phyloP scores from a whole-genome alignment of 2,113 vertebrate genomes.

The Hylia prasina region DNA sequence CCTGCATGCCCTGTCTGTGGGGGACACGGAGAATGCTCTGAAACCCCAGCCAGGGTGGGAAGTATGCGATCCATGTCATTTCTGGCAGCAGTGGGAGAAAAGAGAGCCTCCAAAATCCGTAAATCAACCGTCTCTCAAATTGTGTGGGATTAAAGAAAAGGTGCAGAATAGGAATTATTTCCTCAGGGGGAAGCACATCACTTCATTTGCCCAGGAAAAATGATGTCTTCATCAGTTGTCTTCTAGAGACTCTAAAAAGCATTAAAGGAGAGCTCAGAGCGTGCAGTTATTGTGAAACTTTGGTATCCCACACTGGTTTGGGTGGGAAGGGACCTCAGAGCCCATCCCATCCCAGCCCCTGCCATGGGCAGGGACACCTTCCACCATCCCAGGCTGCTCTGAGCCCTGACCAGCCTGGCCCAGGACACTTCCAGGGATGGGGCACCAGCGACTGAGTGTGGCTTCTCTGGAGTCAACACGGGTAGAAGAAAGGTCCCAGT shows the following conservation, averaged over 20 bases:
- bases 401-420: rapidly evolving
- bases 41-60: neutral
- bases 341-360: neutral
- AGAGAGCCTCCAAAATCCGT: neutral
- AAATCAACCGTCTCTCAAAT: neutral
- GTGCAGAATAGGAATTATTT: neutral
- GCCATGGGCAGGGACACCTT: neutral
- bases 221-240: neutral
- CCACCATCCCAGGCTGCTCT: neutral
- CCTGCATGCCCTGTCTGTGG: rapidly evolving
- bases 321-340: neutral
- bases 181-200: neutral
- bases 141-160: neutral
- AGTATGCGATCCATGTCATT: rapidly evolving
- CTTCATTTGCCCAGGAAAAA: neutral
- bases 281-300: neutral
- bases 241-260: neutral
- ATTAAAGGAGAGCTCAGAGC: neutral
- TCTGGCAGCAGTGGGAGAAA: neutral
- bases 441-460: neutral
- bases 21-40: neutral
- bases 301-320: neutral
- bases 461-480: neutral
- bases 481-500: neutral
- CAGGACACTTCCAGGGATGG: neutral